Evolutionary conservation across 2,113 vertebrate species (phyloP), one percentile per base, ranked within the genome.

Genomic region (Tragelaphus buxtoni): DNA sequence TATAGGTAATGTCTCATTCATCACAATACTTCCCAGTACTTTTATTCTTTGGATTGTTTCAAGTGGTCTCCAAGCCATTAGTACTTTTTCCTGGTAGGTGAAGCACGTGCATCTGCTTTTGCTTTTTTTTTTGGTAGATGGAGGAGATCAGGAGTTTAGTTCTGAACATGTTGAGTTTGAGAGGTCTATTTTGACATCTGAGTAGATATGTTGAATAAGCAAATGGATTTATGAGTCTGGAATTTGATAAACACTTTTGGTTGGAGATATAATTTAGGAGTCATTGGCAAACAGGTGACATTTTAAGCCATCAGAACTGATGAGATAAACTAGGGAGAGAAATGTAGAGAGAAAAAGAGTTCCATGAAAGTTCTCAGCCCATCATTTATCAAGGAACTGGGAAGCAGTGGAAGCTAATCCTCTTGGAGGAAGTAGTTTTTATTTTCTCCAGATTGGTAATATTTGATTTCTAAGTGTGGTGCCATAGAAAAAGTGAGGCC

Each of bases 251-350:
- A 94, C 45, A 72, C n/a, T 86, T 95, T 79, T 69, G 35, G 22
- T 74, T 94, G 3, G 13, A 83, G 39, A 88, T 79, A 87, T 42
- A 88, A 92, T 86, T 92, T 92, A n/a, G 45, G 35, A 90, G 51
- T 51, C 20, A 35, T 89, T 81, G 63, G 84, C 51, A 94, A 96
- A 20, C 22, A 55, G 39, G 91, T 90, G 39, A 9, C 32, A 82
- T 85, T 96, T 91, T 91, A 86, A 96, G 74, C 26, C 56, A 72
- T 86, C 28, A 72, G 84, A 95, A 80, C 42, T 94, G 24, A 83
- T 72, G 22, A 92, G 76, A 74, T 86, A 87, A 90, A 56, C 69
- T 51, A 90, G 20, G 49, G 58, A 72, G 56, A 53, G 96, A 92
- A 86, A 7, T 51, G 32, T 61, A 96, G 18, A 89, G n/a, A 92